A percentile compares a stretch with the other conserved stretches of the same genome.
phyloP scores from a whole-genome alignment of 2,113 vertebrate species.

The Tenrec ecaudatus region DNA sequence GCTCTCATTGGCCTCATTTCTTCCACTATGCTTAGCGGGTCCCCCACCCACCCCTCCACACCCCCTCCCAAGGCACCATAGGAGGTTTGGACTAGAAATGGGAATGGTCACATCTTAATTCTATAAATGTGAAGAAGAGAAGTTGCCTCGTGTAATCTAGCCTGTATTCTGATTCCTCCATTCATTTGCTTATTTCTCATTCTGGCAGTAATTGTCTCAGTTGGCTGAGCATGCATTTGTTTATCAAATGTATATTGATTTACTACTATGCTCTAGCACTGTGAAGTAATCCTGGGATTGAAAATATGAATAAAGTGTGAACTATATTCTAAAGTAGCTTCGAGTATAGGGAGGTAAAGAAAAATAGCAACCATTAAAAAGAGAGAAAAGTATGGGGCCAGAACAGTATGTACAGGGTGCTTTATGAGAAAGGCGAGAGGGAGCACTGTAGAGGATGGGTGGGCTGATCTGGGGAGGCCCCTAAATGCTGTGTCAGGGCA shows the following conservation, averaged over 20 bases:
- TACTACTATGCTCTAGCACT: neutral
- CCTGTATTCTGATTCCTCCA: neutral
- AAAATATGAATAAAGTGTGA: neutral
- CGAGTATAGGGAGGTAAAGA: neutral
- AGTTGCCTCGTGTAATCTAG: neutral
- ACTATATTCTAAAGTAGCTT: slow-evolving; percentile 22
- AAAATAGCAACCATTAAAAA: neutral
- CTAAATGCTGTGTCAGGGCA: neutral
- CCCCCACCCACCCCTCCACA: neutral
- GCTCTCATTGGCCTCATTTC: neutral
- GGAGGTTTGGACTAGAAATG: neutral
- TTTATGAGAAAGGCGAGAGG: no score
- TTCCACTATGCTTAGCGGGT: neutral
- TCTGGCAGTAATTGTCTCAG: neutral
- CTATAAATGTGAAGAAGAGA: neutral
- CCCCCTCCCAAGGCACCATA: neutral
- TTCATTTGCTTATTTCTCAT: neutral
- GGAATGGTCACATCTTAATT: neutral
- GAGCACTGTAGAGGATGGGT: neutral
- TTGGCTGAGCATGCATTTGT: neutral
- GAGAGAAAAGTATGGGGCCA: no score
- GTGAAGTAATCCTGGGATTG: neutral
- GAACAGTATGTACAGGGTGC: no score
- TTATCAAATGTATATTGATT: neutral
- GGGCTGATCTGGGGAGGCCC: neutral